Evolutionary conservation across 2,797 vertebrate genomes (phyloP), one percentile per base, ranked within the genome.

Genomic region (Oophaga sylvatica): DNA sequence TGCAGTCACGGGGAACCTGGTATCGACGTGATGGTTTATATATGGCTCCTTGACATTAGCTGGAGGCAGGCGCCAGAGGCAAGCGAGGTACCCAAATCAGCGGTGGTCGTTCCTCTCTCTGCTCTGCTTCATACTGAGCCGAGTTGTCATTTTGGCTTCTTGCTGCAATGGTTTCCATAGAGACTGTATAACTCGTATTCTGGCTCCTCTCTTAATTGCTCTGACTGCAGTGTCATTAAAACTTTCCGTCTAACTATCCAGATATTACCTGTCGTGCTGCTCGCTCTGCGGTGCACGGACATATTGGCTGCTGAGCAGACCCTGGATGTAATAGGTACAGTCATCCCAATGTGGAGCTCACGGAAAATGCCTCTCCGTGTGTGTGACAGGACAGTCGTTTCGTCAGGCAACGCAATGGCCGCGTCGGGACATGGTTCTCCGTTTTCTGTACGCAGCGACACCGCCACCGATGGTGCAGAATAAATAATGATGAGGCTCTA

Each of bases 141-240:
- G 10, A 48, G 56, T 65, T 85, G 80, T 83, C 83, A 89, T 77
- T 82, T 76, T 82, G 71, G 83, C 70, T 81, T 77, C 60, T 85
- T 82, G 83, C 79, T 71, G 79, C 83, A 86, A 8, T 62, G 62
- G 87, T 89, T 89, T 68, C 84, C 73, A 89, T 89, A 41, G 83
- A 19, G 81, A 89, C 87, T 7, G 31, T 89, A 81, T 86, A 82
- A 78, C 86, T 89, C 80, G 60, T 81, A 53, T 76, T 87, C 87
- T 76, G 53, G 68, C 70, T 76, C 29, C 83, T 48, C 81, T 83
- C 45, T 87, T 85, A 88, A 88, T 88, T 88, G 87, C 83, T 73
- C 83, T 68, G 87, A 85, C 87, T 88, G 87, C 71, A 41, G 84
- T 86, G 87, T 86, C 84, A 89, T 89, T 86, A 86, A 89, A 89